Conservation (phyloP, 2,113 vertebrate genomes). For the Rhegmatorhina hoffmannsi region DNA sequence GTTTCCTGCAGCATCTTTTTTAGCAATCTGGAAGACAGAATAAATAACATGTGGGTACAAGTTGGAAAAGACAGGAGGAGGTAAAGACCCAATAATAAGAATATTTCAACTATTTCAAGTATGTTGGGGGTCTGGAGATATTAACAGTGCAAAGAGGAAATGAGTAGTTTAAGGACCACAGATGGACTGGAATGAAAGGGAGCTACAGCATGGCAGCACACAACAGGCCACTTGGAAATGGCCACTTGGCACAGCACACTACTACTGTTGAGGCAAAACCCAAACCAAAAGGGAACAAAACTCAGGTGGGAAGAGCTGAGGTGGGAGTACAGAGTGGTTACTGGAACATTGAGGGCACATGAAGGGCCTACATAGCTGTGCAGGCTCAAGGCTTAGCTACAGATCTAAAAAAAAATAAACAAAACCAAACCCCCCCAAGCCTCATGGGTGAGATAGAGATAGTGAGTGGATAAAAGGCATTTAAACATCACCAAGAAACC, state of each 20-base stretch:
- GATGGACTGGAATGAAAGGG: background rate
- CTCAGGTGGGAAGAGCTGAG: background rate
- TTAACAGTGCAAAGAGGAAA: background rate
- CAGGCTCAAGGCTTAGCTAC: background rate
- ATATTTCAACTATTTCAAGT: background rate
- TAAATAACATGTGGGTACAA: background rate
- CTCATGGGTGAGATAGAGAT: background rate
- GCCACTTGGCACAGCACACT: too few species aligned
- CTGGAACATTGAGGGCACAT: background rate
- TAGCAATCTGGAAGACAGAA: background rate
- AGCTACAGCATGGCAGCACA: background rate
- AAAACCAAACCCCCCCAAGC: accelerated
- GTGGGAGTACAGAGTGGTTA: background rate
- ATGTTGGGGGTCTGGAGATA: background rate
- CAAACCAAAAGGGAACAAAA: background rate
- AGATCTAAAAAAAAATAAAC: background rate
- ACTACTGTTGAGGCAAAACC: background rate
- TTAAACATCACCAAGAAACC: background rate
- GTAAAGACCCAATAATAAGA: background rate
- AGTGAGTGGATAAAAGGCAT: background rate
- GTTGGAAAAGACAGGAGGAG: background rate
- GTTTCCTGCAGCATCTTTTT: background rate
- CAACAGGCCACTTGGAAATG: background rate
- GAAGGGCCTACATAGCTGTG: background rate
- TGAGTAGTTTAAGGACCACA: background rate